Percentiles rank a stretch among this genome's conserved stretches.
Conservation (phyloP, 2,888 invertebrate genomes). For the Amblyjoppa fuscipennis region DNA sequence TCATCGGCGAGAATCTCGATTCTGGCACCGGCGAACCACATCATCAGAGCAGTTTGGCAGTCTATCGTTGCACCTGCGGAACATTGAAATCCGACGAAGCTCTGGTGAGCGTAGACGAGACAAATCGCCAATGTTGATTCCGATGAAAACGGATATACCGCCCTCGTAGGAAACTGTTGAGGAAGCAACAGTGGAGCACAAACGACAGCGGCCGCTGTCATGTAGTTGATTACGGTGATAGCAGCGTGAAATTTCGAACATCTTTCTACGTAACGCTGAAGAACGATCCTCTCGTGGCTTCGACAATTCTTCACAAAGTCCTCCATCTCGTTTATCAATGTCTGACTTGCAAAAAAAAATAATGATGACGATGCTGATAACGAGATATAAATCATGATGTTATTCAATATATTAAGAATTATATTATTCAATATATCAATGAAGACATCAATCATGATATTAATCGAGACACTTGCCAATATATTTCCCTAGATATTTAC, state of each 20-base stretch:
- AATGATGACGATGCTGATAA: neutral
- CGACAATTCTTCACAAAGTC: slow-evolving; percentile 16
- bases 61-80: slow-evolving; percentile 68
- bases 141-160: slow-evolving; percentile 74
- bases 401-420: no score
- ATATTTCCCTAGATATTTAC: no score
- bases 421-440: neutral
- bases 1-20: slow-evolving; percentile 67
- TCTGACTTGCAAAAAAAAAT: slow-evolving; percentile 25
- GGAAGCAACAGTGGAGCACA: slow-evolving; percentile 62
- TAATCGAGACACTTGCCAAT: no score
- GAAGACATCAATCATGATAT: no score
- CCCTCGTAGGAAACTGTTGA: slow-evolving; percentile 73
- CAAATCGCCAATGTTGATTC: slow-evolving; percentile 58
- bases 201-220: slow-evolving; percentile 61
- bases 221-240: slow-evolving; percentile 48
- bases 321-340: slow-evolving; percentile 54
- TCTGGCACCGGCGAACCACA: slow-evolving; percentile 73
- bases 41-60: slow-evolving; percentile 67
- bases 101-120: slow-evolving; percentile 71
- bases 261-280: slow-evolving; percentile 66
- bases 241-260: slow-evolving; percentile 52
- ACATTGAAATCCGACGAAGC: slow-evolving; percentile 66
- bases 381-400: neutral
- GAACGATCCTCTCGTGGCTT: slow-evolving; percentile 45